phyloP scores from a whole-genome alignment of 2,888 invertebrate genomes.

The Cantharis lateralis region DNA sequence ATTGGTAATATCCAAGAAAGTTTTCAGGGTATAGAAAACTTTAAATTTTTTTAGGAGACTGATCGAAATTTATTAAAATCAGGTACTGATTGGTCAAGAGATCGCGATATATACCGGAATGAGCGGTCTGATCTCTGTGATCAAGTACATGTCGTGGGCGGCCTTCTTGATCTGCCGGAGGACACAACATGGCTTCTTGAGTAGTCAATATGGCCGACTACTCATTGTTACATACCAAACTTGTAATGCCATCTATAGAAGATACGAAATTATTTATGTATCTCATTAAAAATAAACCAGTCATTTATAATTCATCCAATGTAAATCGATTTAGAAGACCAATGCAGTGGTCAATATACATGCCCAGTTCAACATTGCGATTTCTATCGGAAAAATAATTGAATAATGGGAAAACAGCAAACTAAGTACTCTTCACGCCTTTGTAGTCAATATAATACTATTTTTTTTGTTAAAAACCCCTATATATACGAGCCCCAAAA shows the following conservation, averaged over 20 bases:
- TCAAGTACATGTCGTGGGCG: conserved; percentile 53
- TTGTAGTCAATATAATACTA: background rate
- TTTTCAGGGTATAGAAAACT: background rate
- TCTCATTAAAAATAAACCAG: background rate
- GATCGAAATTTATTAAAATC: conserved; percentile 18
- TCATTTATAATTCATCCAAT: background rate
- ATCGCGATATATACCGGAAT: conserved; percentile 34
- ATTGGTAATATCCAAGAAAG: background rate
- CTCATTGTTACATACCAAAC: conserved; percentile 45
- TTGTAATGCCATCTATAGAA: conserved; percentile 23
- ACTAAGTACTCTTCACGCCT: background rate
- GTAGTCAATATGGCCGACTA: conserved; percentile 56
- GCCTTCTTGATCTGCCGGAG: conserved; percentile 49
- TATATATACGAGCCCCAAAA: too few species aligned
- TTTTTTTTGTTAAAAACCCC: too few species aligned
- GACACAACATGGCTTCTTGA: conserved; percentile 58
- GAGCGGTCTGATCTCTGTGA: conserved; percentile 44
- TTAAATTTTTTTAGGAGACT: background rate
- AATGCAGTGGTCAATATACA: background rate
- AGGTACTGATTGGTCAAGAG: conserved; percentile 30
- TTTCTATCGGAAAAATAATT: background rate
- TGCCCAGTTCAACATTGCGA: background rate
- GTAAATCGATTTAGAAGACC: background rate
- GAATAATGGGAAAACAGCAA: background rate
- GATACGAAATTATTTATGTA: conserved; percentile 21